These are phyloP conservation scores for Jacana jacana DNA, from an alignment of 2,113 vertebrate species.

Conservation along the genomic window DNA sequence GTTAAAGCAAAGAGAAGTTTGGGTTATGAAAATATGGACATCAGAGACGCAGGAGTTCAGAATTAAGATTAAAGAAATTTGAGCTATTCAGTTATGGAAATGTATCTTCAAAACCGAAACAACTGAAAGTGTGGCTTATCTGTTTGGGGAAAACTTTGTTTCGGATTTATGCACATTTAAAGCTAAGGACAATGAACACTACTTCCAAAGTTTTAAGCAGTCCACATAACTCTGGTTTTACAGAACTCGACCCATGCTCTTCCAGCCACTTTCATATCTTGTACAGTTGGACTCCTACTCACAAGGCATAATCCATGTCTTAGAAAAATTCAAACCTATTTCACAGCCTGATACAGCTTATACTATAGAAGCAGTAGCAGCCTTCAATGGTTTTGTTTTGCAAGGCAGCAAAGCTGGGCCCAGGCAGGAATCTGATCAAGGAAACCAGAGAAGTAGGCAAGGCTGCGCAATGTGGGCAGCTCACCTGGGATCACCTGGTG, in stretches of 20 bases:
- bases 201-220: not conserved
- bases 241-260: not conserved
- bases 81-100: not conserved
- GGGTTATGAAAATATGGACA: slow-evolving; percentile 13
- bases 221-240: not conserved
- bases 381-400: not conserved
- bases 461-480: not conserved
- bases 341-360: not conserved
- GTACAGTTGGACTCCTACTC: not conserved
- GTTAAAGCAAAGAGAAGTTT: not conserved
- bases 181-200: not conserved
- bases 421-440: not conserved
- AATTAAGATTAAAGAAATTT: not conserved
- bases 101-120: not conserved
- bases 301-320: accelerated
- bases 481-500: not conserved
- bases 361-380: not conserved
- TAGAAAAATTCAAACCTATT: not conserved
- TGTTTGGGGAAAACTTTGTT: not conserved
- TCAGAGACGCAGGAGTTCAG: not conserved
- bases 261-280: not conserved
- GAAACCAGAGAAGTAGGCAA: not conserved
- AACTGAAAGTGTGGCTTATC: not conserved
- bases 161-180: not conserved
- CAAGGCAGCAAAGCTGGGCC: not conserved